phyloP scores from a whole-genome alignment of 2,797 vertebrate genomes.

The Trachops cirrhosus region DNA sequence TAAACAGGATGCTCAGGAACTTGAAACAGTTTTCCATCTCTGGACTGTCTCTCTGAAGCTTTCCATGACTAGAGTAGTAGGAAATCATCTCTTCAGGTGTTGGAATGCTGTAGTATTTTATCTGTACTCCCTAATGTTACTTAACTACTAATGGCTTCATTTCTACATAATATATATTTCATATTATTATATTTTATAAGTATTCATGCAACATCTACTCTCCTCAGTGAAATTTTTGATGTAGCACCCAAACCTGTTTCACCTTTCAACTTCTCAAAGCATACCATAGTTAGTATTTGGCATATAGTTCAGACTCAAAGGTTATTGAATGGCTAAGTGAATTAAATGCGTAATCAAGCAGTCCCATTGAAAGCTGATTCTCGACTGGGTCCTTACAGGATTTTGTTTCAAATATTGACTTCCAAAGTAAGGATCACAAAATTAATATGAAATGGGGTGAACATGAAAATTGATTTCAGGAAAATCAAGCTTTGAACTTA shows the following conservation, averaged over 20 bases:
- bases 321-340: background rate
- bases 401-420: constrained; percentile 43
- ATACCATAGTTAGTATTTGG: background rate
- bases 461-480: constrained; percentile 2
- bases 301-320: background rate
- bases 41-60: constrained; percentile 10
- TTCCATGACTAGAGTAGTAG: constrained; percentile 14
- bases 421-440: constrained; percentile 4
- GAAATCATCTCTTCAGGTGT: constrained; percentile 6
- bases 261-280: constrained; percentile 31
- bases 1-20: background rate
- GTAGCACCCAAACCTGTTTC: background rate
- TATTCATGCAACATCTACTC: background rate
- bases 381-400: background rate
- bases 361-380: constrained; percentile 30
- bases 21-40: background rate
- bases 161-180: background rate
- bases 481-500: constrained; percentile 36
- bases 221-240: background rate
- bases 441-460: constrained; percentile 42
- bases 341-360: constrained; percentile 16
- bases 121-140: background rate
- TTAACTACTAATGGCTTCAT: constrained; percentile 13
- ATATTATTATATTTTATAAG: background rate
- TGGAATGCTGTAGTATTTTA: background rate